These are phyloP conservation scores for Plectrocnemia conspersa DNA, from an alignment of 1,140 invertebrate genomes.

Conservation along the genomic window DNA sequence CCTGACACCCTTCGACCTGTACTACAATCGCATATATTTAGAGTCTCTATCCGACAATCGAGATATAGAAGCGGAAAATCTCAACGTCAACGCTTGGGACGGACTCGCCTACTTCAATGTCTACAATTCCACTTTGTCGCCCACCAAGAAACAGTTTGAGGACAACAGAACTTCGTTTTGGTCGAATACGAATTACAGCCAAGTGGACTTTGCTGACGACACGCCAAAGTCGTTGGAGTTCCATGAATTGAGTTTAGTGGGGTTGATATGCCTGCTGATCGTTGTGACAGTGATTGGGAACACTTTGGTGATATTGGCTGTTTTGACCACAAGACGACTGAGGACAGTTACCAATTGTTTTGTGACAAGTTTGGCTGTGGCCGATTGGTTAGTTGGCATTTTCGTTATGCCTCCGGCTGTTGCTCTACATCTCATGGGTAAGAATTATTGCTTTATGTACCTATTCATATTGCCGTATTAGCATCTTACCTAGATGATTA, in stretches of 20 bases:
- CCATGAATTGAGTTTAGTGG: slow-evolving; percentile 44
- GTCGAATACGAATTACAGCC: neutral
- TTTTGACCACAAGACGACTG: slow-evolving; percentile 83
- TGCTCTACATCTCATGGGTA: slow-evolving; percentile 61
- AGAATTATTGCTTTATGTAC: too few species aligned
- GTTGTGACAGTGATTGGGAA: slow-evolving; percentile 74
- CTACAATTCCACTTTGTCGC: neutral
- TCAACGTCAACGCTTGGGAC: slow-evolving; percentile 4
- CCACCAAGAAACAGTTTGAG: neutral
- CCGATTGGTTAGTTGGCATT: slow-evolving; percentile 86
- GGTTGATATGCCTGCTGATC: slow-evolving; percentile 55
- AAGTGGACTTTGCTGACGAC: neutral
- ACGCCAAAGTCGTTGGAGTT: slow-evolving; percentile 37
- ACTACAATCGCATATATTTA: too few species aligned
- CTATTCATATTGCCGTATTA: too few species aligned
- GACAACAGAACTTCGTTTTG: neutral
- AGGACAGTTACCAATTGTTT: slow-evolving; percentile 94
- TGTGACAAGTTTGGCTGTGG: slow-evolving; percentile 85
- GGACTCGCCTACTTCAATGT: neutral
- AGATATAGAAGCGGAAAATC: neutral
- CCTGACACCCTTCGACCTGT: neutral
- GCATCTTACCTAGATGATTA: too few species aligned
- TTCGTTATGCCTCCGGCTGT: slow-evolving; percentile 94
- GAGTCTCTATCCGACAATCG: neutral
- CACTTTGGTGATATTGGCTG: slow-evolving; percentile 84